Evolutionary conservation across 64 coral and sea anemone species (phyloP), one percentile per base, ranked within the genome.

Genomic region (Orbicella faveolata): DNA sequence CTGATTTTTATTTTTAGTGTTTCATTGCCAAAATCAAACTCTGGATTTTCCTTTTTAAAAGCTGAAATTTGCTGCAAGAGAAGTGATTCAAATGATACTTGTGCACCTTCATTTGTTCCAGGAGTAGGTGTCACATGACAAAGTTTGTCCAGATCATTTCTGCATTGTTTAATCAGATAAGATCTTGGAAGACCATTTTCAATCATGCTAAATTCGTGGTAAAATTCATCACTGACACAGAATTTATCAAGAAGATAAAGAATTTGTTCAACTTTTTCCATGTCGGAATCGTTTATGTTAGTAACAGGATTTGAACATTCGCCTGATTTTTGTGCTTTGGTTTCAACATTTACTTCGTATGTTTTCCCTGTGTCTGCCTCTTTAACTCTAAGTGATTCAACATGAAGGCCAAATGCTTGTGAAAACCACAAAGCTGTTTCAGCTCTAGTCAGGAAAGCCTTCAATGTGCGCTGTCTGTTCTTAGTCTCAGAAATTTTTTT

Each of bases 1-100:
- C 75, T 90, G 13, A 94, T 90, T 87, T 94, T 94, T 4, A 95
- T 89, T 77, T 76, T 91, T 3, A 94, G 80, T 53, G 88, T 69
- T 8, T 90, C 76, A 81, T 51, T n/a, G n/a, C n/a, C 4, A 80
- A 59, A 80, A 59, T 44, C 10, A 70, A 81, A 21, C 12, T 87
- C 80, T 4, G 81, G 88, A 80, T 94, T 86, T 36, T 52, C 36
- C 11, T 94, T 33, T 57, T 66, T 39, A n/a, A 87, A 87, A 20
- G 83, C 88, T 35, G 16, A 75, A 66, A 91, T 88, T 33, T 91
- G 88, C 18, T 90, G 75, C 80, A 76, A 80, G 15, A 91, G 81
- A 20, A 89, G 90, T 57, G 78, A 57, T 65, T 55, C 17, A 90
- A 88, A 94, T 74, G 64, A 37, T 35, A 69, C 14, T 19, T 86